Percentiles rank a stretch among this genome's conserved stretches.
phyloP scores from a whole-genome alignment of 2,113 vertebrate genomes.

The Accipiter virgatus region DNA sequence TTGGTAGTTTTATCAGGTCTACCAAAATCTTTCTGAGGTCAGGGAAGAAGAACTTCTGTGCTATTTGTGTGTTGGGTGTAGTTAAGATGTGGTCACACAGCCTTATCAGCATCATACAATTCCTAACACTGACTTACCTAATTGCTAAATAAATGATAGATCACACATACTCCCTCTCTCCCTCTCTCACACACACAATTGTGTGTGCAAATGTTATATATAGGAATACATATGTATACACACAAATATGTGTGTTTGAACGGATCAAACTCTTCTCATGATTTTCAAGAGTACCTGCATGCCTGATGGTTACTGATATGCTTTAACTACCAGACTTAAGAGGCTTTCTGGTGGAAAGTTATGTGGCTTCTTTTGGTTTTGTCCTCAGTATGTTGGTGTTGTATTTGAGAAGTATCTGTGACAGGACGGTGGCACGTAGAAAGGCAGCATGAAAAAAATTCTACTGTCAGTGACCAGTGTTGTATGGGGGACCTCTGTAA shows the following conservation, averaged over 20 bases:
- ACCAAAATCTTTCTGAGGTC: not conserved
- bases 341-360: not conserved
- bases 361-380: not conserved
- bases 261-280: not conserved
- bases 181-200: not conserved
- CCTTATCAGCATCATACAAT: not conserved
- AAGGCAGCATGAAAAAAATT: not conserved
- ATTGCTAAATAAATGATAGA: not conserved
- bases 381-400: not conserved
- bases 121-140: not conserved
- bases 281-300: not conserved
- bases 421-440: accelerated
- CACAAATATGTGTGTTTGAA: not conserved
- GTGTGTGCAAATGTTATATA: not conserved
- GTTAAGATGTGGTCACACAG: not conserved
- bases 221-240: not conserved
- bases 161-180: not conserved
- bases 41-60: not conserved
- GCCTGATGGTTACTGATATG: not conserved
- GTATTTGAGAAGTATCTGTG: not conserved
- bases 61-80: not conserved
- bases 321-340: not conserved
- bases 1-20: not conserved
- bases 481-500: not conserved
- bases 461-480: not conserved